Conservation (phyloP, 2,113 vertebrate genomes). For the Notiomystis cincta region DNA sequence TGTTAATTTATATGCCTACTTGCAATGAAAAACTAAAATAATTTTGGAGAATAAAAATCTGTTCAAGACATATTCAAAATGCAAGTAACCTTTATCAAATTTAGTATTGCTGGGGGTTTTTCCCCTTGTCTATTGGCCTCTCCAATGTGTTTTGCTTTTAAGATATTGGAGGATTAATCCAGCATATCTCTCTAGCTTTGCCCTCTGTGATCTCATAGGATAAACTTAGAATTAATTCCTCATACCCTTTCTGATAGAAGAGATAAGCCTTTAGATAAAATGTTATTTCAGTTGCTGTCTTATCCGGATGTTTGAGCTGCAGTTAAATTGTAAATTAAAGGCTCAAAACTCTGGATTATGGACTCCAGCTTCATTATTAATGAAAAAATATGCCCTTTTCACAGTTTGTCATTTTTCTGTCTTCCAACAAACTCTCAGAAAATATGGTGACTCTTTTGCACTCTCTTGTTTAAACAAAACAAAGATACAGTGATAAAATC, state of each 20-base stretch:
- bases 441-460: not conserved
- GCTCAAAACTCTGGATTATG: slow-evolving; percentile 59
- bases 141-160: slow-evolving; percentile 59
- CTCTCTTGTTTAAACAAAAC: not conserved
- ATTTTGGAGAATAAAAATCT: not conserved
- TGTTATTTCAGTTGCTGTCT: slow-evolving; percentile 70
- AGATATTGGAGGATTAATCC: slow-evolving; percentile 64
- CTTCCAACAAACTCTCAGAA: not conserved
- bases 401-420: not conserved
- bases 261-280: slow-evolving; percentile 78
- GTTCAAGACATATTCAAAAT: not conserved
- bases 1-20: not conserved
- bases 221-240: slow-evolving; percentile 78
- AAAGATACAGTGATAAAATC: not conserved
- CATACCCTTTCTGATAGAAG: slow-evolving; percentile 75
- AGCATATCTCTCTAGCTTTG: slow-evolving; percentile 28
- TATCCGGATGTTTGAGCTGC: slow-evolving; percentile 60
- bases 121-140: not conserved
- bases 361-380: slow-evolving; percentile 51
- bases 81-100: not conserved
- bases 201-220: slow-evolving; percentile 64
- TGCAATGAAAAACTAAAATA: not conserved
- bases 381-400: slow-evolving; percentile 40
- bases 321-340: slow-evolving; percentile 71
- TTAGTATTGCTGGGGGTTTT: not conserved